These are phyloP conservation scores for Scomber japonicus DNA, from an alignment of 2,113 vertebrate species.

Conservation along the genomic window DNA sequence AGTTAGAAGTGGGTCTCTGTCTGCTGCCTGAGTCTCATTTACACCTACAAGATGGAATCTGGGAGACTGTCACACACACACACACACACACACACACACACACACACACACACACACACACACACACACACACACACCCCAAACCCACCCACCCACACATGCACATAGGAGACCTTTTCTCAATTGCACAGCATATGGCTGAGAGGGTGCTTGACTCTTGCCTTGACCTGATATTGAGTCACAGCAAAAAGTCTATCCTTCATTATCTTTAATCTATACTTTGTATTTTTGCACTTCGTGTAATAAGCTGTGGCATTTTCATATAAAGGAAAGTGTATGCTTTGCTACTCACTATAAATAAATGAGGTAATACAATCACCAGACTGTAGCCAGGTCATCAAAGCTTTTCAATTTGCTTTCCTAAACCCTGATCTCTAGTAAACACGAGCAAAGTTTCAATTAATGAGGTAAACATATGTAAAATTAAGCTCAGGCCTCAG, in stretches of 20 bases:
- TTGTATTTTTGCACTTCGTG: neutral
- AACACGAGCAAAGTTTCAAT: no score
- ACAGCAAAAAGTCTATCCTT: constrained; percentile 18
- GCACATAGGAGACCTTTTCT: constrained; percentile 14
- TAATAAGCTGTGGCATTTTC: no score
- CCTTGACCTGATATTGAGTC: constrained; percentile 32
- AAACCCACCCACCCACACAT: neutral
- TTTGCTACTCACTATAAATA: no score
- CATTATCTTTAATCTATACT: constrained; percentile 22
- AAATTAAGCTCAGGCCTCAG: no score
- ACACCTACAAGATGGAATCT: constrained; percentile 64
- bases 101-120: constrained; percentile 6
- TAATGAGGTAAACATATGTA: no score
- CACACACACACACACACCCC: neutral
- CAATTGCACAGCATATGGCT: constrained; percentile 31
- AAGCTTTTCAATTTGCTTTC: no score
- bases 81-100: constrained; percentile 20
- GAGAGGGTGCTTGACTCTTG: constrained; percentile 48
- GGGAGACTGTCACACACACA: constrained; percentile 18
- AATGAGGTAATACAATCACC: no score
- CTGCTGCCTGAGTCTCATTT: constrained; percentile 71
- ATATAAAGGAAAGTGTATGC: no score
- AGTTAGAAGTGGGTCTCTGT: constrained; percentile 41
- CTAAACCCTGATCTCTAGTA: no score
- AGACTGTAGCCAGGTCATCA: no score